Percentiles rank a stretch among this genome's conserved stretches.
phyloP scores from a whole-genome alignment of 2,888 invertebrate species.

The Trichogramma dendrolimi region DNA sequence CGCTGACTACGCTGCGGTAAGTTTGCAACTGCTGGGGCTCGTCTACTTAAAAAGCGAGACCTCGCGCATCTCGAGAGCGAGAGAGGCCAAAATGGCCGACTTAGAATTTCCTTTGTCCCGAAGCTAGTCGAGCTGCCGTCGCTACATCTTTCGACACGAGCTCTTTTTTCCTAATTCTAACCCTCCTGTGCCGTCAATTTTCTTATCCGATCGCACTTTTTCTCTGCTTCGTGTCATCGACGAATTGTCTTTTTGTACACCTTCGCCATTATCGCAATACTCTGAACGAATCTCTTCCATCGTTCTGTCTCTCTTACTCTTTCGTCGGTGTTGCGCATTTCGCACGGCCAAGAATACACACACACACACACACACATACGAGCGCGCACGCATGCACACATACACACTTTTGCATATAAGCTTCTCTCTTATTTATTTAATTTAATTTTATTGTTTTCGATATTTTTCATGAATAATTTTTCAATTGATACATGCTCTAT shows the following conservation, averaged over 20 bases:
- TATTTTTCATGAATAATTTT: conserved; percentile 3
- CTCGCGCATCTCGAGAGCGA: conserved; percentile 6
- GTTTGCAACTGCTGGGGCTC: neutral
- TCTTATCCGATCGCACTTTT: no score
- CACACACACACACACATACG: neutral
- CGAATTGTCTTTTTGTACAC: no score
- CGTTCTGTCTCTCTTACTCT: no score
- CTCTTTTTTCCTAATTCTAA: no score
- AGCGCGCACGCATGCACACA: neutral
- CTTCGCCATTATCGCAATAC: no score
- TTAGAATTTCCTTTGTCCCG: conserved; percentile 25
- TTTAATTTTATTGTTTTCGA: neutral
- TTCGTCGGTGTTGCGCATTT: neutral
- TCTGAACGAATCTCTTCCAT: no score
- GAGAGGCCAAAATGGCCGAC: conserved; percentile 24
- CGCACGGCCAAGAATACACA: neutral
- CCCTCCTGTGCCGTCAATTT: no score
- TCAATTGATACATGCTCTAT: neutral
- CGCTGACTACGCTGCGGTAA: conserved; percentile 25
- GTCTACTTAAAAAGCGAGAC: no score
- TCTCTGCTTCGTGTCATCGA: no score
- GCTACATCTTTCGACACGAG: no score
- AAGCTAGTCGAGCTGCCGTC: no score
- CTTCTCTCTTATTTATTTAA: neutral
- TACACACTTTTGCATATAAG: neutral